Evolutionary conservation across 2,113 vertebrate species (phyloP), one percentile per base, ranked within the genome.

Genomic region (Brachyistius frenatus): DNA sequence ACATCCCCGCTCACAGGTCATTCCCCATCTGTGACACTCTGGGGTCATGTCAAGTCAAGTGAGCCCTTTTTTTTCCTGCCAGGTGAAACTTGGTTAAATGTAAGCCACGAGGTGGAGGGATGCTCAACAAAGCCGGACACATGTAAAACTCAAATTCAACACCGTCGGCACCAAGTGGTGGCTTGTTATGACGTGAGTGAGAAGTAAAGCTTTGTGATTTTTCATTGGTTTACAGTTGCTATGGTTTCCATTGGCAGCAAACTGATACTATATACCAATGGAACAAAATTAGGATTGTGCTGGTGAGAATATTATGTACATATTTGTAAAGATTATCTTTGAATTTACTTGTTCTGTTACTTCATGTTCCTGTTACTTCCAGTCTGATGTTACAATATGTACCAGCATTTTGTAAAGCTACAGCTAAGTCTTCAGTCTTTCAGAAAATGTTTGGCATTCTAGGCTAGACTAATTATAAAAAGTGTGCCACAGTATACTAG

Each of bases 21-120:
- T 49, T 78, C 67, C 7, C 58, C 47, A 57, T 83, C 65, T 78
- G 70, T 65, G 57, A 81, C 35, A 44, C 65, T 72, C 32, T 33
- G 52, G 13, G 72, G 80, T 84, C 67, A 78, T 71, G 57, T 71
- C 64, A 74, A 68, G 80, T 84, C 67, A 78, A 73, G 57, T 71
- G 67, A 74, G 52, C 2, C 14, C 23, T 23, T 78, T 78, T 70
- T 80, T 60, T 13, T 50, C 37, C 63, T 62, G 62, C 31, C 2
- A 55, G 52, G 39, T 47, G 39, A 75, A 82, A 44, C 63, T 66
- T 23, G 23, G 39, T 52, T 47, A 32, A 81, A 63, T 14, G 47
- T 39, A 78, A 83, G 66, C 66, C 65, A 77, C 32, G 52, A 75
- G 23, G 30, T 35, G 4, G 66, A 78, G 60, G 50, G 78, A 61